Evolutionary conservation across 2,888 invertebrate species (phyloP), one percentile per base, ranked within the genome.

Genomic region (Yponomeuta plumbellus): DNA sequence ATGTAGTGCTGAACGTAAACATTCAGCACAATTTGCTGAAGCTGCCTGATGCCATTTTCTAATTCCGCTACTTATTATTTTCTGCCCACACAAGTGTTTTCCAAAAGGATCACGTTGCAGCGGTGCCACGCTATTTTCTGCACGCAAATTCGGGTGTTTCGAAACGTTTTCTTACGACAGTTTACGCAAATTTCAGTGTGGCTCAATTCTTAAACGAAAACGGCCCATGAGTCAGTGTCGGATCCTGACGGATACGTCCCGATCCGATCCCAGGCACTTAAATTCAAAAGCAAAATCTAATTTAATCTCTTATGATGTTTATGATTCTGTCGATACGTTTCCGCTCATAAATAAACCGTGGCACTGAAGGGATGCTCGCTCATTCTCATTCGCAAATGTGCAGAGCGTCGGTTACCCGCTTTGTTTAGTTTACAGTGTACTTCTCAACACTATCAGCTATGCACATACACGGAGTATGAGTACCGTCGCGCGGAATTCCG

Each of bases 191-290:
- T 77, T 71, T 74, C 69, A 70, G 74, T 77, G 73, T 73, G 83
- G 80, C 85, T 85, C 76, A 77, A 80, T 82, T 85, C 74, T 69
- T 70, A 74, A 77, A 57, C 76, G 79, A 79, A 84, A 84, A 80
- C 79, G 78, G 77, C 75, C 72, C 73, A 75, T 84, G 85, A 84
- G 68, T 85, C 84, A 84, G 71, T 69, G 72, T 52, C 44, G 44
- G 73, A 82, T 81, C 79, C 81, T 80, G 79, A 76, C 79, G 11
- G 56, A 52, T 52, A 13, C 44, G 44, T 52, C 17, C 44, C 34
- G 34, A 52, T 52, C 64, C 57, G 56, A 20, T 20, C 11, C 64
- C 23, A 56, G n/a, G 80, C 80, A 84, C 84, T 73, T 71, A 69
- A 67, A 63, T 67, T 68, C 65, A 67, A 68, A 69, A 70, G 66